Conservation (phyloP, 2,888 invertebrate species). For the Cephalotes varians region DNA sequence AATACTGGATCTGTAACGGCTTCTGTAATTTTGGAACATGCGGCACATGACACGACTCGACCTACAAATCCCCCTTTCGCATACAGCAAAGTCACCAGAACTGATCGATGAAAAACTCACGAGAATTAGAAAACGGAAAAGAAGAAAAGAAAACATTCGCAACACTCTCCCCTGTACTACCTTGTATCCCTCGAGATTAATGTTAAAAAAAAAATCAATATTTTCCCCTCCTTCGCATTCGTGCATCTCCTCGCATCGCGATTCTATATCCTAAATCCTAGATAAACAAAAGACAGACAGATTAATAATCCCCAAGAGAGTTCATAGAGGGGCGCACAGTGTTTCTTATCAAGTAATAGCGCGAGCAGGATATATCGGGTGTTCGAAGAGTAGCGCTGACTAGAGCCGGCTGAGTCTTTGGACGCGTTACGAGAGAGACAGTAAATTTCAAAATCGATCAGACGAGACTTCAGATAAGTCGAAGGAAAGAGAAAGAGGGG, state of each 20-base stretch:
- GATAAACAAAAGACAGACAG: constrained; percentile 42
- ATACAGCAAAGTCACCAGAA: constrained; percentile 38
- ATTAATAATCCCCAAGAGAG: constrained; percentile 32
- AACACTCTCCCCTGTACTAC: not conserved
- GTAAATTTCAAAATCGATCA: constrained; percentile 27
- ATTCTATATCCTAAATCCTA: constrained; percentile 30
- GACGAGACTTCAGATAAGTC: constrained; percentile 40
- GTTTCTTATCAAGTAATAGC: constrained; percentile 51
- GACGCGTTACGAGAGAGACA: constrained; percentile 23
- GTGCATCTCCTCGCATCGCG: constrained; percentile 19
- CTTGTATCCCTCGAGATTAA: constrained; percentile 16
- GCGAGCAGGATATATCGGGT: constrained; percentile 50
- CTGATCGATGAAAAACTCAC: constrained; percentile 12
- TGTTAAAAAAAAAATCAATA: constrained; percentile 14
- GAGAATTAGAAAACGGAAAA: constrained; percentile 1
- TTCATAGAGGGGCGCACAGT: constrained; percentile 69
- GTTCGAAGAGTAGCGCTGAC: constrained; percentile 42
- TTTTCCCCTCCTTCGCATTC: not conserved
- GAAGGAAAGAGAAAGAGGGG: constrained; percentile 49
- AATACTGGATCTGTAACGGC: not conserved
- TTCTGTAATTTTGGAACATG: constrained; percentile 24
- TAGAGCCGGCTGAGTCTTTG: constrained; percentile 47
- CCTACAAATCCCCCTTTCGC: constrained; percentile 22
- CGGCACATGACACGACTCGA: constrained; percentile 8
- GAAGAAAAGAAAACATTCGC: not conserved